Base-by-base conservation (phyloP, 2,888 invertebrate species). In the Dermolepida albohirtum region DNA sequence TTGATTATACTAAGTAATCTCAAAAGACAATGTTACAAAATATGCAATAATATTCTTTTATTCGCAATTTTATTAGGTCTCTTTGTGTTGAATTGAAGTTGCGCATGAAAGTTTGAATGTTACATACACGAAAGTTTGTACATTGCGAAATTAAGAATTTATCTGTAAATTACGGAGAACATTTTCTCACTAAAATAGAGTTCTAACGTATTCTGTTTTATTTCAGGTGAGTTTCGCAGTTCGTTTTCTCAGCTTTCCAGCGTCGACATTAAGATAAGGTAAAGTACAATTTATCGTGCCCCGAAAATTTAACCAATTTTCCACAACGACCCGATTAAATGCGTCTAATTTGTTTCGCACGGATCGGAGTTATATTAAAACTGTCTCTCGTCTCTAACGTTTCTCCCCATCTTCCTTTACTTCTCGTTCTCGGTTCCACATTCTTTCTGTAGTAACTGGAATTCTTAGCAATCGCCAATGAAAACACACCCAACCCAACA, bases 291-390 rank as follows among this genome's bases (percentile, higher is more conserved):
- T 81, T 83, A 83, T 82, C 80, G 80, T 63, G 79, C 78, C 79
- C 78, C 59, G 59, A 79, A 78, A 82, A 82, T 82, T 82, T 80
- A 78, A 78, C 81, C 81, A 82, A 82, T 82, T 83, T 83, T 80
- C 83, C 78, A 77, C 80, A 83, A 83, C 80, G 81, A 82, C 74
- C 44, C 78, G 81, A 81, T 82, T 83, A 82, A 81, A 78, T 80
- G 81, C 79, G 78, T 77, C 81, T 82, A 83, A 83, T 83, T 83
- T 82, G 82, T 83, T 83, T 82, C 81, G 76, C 79, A 77, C 78
- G 76, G 73, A 73, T 74, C 69, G 75, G 73, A 75, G 76, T 79
- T 80, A 78, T 81, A 81, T 81, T 81, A 82, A 82, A 81, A 81
- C 79, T 78, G 78, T 59, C 40, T 54, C 16, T 17, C 17, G 16